These are phyloP conservation scores for Huso huso DNA, from an alignment of 2,797 vertebrate species.

Conservation along the genomic window DNA sequence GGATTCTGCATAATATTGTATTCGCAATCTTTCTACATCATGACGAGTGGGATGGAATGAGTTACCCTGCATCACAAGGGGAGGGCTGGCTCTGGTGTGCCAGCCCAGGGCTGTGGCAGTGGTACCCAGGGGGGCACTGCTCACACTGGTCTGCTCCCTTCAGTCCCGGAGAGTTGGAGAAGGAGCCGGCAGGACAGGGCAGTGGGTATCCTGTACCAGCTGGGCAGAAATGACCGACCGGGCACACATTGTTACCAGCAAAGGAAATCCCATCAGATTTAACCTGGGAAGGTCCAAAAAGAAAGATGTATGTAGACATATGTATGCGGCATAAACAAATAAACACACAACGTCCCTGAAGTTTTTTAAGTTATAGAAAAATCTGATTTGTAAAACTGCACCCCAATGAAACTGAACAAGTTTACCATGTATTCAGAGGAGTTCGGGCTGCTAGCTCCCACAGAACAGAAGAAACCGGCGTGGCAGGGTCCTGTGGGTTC, in stretches of 20 bases:
- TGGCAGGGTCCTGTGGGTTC: conserved; percentile 72
- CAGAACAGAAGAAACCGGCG: conserved; percentile 69
- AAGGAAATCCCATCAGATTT: conserved; percentile 39
- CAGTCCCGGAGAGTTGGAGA: conserved; percentile 61
- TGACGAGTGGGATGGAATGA: conserved; percentile 10
- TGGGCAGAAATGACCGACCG: conserved; percentile 77
- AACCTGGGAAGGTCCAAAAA: conserved; percentile 44
- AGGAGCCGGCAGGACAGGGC: conserved; percentile 72
- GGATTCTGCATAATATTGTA: too few species aligned
- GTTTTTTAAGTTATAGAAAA: not conserved
- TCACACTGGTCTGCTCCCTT: conserved; percentile 59
- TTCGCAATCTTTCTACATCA: not conserved
- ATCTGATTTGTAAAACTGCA: not conserved
- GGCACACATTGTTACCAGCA: conserved; percentile 63
- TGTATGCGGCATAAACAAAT: conserved; percentile 9
- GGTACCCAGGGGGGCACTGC: conserved; percentile 68
- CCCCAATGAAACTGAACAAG: not conserved
- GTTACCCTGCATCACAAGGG: conserved; percentile 73
- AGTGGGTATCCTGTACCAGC: conserved; percentile 59
- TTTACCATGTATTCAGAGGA: conserved; percentile 64
- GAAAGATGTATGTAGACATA: not conserved
- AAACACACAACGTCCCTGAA: not conserved
- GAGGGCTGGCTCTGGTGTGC: conserved; percentile 47
- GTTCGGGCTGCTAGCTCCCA: conserved; percentile 66
- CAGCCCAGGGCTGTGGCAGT: conserved; percentile 65